A percentile compares a stretch with the other conserved stretches of the same genome.
These are phyloP conservation scores for Tauraco erythrolophus DNA, from an alignment of 2,113 vertebrate species.

Conservation along the genomic window DNA sequence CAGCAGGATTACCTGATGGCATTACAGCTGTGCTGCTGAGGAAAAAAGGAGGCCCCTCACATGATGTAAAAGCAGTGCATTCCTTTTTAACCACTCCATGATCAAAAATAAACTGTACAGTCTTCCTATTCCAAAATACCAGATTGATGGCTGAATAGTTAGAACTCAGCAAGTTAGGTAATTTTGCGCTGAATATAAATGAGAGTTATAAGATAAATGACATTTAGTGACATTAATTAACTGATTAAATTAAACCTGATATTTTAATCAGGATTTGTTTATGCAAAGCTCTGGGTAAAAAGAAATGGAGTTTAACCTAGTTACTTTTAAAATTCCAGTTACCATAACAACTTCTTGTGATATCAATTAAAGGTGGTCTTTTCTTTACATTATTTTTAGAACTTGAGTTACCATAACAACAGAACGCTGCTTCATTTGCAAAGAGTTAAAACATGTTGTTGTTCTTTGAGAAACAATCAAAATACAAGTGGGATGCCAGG, in stretches of 20 bases:
- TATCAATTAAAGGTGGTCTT: conserved; percentile 84
- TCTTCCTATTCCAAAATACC: conserved; percentile 34
- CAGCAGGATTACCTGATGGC: background rate
- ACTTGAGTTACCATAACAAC: conserved; percentile 81
- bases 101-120: conserved; percentile 19
- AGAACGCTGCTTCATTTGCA: conserved; percentile 69
- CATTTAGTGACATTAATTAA: conserved; percentile 90
- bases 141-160: conserved; percentile 67
- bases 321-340: conserved; percentile 83
- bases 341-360: conserved; percentile 85
- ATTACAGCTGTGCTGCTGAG: background rate
- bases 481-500: conserved; percentile 72
- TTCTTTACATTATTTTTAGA: conserved; percentile 82
- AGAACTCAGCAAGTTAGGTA: conserved; percentile 78
- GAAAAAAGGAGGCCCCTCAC: background rate
- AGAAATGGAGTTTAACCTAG: conserved; percentile 81
- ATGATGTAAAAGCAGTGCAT: background rate
- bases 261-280: conserved; percentile 89
- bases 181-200: conserved; percentile 80
- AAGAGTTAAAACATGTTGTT: conserved; percentile 79
- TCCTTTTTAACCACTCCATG: conserved; percentile 30
- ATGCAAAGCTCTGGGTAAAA: conserved; percentile 81
- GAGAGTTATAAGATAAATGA: conserved; percentile 84
- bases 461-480: conserved; percentile 77
- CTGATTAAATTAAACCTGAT: conserved; percentile 89